Evolutionary conservation across 2,797 vertebrate species (phyloP), one percentile per base, ranked within the genome.

Genomic region (Protonibea diacanthus): DNA sequence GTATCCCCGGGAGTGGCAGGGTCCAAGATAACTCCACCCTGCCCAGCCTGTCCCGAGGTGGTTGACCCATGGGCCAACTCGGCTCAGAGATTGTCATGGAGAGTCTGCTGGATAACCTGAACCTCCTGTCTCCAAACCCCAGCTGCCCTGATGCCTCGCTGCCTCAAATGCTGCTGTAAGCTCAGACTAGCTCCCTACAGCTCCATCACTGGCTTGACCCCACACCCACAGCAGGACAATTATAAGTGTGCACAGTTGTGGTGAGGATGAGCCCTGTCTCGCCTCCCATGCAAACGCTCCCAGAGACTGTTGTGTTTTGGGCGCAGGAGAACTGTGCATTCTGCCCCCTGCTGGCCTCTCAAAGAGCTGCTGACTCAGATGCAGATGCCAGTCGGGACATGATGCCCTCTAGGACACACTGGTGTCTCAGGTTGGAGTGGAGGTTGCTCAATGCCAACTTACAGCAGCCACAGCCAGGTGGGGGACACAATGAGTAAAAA

Each of bases 1-100:
- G 53, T 99, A 98, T 86, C 94, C 97, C 2, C n/a, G n/a, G 94
- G 95, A 3, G 91, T 93, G 0, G 51, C 95, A 0, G 94, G 95
- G 57, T 61, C 86, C 52, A 99, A 99, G 94, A 95, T 98, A 89
- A 89, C 96, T 94, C 96, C 33, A 96, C 97, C n/a, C 92, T 99
- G 48, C 97, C 97, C 27, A 98, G 97, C 79, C 95, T 99, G 82
- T 98, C 98, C 98, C 1, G 97, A 99, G 87, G 96, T 99, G 88
- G 90, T 96, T 44, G 96, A 83, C 95, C 97, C 2, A 83, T 95
- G 71, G 89, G 89, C 62, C 92, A 82, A 14, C 87, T 69, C 3
- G 87, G 89, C 58, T 88, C 94, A 5, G 97, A 98, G 86, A 97
- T 95, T 52, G 87, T 93, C 81, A 99, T 99, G 98, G 98, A 99